Evolutionary conservation across 2,113 vertebrate species (phyloP).

Genomic region (Cochlearius cochlearius): DNA sequence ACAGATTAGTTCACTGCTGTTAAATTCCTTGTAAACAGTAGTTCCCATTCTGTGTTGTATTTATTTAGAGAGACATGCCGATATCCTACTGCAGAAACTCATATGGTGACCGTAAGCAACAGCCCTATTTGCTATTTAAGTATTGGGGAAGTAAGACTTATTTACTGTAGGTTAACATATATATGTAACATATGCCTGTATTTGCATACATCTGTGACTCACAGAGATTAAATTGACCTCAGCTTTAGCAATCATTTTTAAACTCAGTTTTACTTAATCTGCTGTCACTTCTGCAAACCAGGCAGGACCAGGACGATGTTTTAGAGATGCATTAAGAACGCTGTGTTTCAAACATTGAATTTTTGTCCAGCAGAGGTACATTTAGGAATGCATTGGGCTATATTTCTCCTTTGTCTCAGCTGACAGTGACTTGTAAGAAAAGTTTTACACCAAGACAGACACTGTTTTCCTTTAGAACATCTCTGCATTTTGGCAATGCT

Average conservation of each 20-base stretch:
- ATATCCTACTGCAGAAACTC: neutral
- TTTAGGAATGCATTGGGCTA: neutral
- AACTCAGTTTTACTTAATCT: neutral
- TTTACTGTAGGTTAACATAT: neutral
- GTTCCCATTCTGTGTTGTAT: neutral
- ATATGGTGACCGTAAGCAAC: neutral
- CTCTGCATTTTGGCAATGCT: neutral
- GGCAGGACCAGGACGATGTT: neutral
- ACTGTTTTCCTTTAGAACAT: neutral
- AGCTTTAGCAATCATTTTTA: neutral
- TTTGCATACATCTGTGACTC: neutral
- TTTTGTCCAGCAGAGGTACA: neutral
- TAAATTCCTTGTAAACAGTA: neutral
- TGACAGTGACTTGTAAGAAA: neutral
- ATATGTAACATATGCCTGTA: accelerated
- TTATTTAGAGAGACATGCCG: neutral
- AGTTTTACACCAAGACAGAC: neutral
- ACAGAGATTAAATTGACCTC: neutral
- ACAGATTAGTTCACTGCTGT: neutral
- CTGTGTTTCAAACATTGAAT: neutral
- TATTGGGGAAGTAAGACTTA: neutral
- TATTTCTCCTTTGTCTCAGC: neutral
- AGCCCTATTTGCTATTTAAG: neutral
- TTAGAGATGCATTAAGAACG: neutral
- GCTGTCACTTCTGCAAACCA: neutral